Conservation (phyloP, 2,888 invertebrate species). For the Callyntrura guangdongensis region DNA sequence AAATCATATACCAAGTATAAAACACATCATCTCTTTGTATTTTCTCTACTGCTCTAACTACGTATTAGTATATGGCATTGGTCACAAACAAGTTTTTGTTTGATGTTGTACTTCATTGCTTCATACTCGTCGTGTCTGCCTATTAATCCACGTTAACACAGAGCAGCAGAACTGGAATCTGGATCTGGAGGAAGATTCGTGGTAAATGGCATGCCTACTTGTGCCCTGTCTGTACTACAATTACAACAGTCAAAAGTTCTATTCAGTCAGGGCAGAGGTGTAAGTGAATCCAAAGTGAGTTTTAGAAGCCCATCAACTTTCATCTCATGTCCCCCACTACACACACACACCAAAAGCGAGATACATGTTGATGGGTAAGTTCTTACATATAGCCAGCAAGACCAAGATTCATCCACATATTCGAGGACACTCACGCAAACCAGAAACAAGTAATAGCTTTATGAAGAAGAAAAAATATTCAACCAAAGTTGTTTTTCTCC, state of each 20-base stretch:
- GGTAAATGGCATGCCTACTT: constrained; percentile 29
- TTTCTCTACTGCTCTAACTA: neutral
- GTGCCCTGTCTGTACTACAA: neutral
- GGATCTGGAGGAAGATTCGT: constrained; percentile 78
- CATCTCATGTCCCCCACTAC: constrained; percentile 70
- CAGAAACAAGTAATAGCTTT: constrained; percentile 54
- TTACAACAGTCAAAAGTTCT: constrained; percentile 22
- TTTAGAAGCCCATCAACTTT: constrained; percentile 71
- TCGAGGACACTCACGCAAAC: neutral
- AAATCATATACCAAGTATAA: neutral
- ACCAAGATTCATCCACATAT: constrained; percentile 24
- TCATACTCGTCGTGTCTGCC: neutral
- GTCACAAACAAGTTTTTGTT: constrained; percentile 1
- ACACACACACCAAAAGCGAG: neutral
- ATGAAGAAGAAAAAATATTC: constrained; percentile 68
- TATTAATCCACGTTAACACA: constrained; percentile 20
- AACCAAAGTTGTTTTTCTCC: constrained; percentile 80
- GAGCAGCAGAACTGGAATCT: constrained; percentile 74
- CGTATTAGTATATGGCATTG: neutral
- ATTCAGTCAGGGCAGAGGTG: constrained; percentile 10
- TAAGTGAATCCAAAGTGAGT: constrained; percentile 44
- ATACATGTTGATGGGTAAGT: constrained; percentile 29
- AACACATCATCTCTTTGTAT: neutral
- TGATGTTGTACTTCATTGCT: constrained; percentile 17
- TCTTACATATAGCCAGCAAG: constrained; percentile 26